Base-by-base conservation (phyloP, 2,797 vertebrate species). In the Labroides dimidiatus region DNA sequence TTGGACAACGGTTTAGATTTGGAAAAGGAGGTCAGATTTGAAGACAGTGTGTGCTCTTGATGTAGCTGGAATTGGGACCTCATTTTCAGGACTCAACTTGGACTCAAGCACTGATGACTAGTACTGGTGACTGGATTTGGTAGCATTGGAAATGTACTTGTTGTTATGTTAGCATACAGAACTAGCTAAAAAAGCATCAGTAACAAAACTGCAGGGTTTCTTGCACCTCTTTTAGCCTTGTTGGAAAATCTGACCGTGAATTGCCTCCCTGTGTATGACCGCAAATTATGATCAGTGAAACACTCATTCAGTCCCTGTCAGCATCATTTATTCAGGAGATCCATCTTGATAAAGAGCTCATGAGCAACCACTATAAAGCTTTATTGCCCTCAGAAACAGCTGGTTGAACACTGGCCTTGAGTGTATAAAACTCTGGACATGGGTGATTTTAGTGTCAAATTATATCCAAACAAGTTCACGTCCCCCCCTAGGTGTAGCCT, bases 391-490 rank as follows among this genome's bases (percentile, higher is more conserved):
- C 8, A 8, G 30, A 33, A 9, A 63, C 48, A 68, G 36, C 47
- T 27, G 59, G 48, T 43, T 30, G 16, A 41, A 69, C 17, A 68
- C 19, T 43, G 17, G 62, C 30, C 24, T 68, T 47, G 42, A 74
- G n/a, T 36, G 33, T 8, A 74, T 69, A 69, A 69, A 79, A 51
- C 7, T 7, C 19, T 81, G 68, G 54, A 80, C 59, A 50, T 53
- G 39, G 44, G 17, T 69, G 69, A 56, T 74, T 88, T 82, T 67
- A 68, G 62, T 11, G 10, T 84, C 64, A 16, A 16, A 80, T 84
- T 81, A 73, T 54, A 66, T 78, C 52, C 62, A 79, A 72, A 64
- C 24, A 60, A 81, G 52, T 84, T 86, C 66, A 79, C 64, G 70
- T 78, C 56, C 67, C 81, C 75, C 36, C 60, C 54, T 56, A n/a